Evolutionary conservation across 30 jellyfish, hydroid and myxozoan genomes (phyloP).

Genomic region (Aurelia coerulea): DNA sequence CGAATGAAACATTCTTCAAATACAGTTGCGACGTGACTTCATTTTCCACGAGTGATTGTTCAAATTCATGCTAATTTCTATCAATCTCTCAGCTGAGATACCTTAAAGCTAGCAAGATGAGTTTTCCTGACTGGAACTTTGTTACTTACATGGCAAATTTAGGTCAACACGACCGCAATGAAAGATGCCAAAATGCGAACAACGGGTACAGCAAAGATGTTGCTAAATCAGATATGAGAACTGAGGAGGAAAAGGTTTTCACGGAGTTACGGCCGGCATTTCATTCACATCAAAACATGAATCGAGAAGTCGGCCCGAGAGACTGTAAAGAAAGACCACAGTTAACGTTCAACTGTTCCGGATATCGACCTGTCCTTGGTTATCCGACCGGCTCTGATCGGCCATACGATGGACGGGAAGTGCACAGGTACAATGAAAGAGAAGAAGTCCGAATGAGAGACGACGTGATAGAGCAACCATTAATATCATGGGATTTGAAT

Average conservation of each 20-base stretch:
- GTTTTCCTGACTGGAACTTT: constrained; percentile 42
- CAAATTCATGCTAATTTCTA: background rate
- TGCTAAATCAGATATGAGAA: background rate
- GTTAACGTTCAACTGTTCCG: background rate
- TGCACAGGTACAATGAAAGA: background rate
- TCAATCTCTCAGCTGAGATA: background rate
- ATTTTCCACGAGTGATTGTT: background rate
- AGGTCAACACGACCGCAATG: background rate
- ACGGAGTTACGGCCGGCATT: constrained; percentile 38
- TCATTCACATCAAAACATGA: background rate
- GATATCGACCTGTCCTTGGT: background rate
- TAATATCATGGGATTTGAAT: constrained; percentile 54
- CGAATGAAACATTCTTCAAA: background rate
- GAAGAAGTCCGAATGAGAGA: background rate
- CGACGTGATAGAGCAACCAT: constrained; percentile 25
- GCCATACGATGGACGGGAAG: background rate
- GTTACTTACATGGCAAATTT: constrained; percentile 30
- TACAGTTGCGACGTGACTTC: background rate
- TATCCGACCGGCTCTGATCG: background rate
- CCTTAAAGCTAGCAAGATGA: background rate
- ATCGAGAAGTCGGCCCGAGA: background rate
- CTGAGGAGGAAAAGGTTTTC: constrained; percentile 16
- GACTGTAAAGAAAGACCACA: background rate
- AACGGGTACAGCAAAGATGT: background rate
- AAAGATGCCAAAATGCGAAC: background rate